Percentiles rank a stretch among this genome's conserved stretches.
Evolutionary conservation across 2,113 vertebrate genomes (phyloP).

Genomic region (Ramphastos sulfuratus): DNA sequence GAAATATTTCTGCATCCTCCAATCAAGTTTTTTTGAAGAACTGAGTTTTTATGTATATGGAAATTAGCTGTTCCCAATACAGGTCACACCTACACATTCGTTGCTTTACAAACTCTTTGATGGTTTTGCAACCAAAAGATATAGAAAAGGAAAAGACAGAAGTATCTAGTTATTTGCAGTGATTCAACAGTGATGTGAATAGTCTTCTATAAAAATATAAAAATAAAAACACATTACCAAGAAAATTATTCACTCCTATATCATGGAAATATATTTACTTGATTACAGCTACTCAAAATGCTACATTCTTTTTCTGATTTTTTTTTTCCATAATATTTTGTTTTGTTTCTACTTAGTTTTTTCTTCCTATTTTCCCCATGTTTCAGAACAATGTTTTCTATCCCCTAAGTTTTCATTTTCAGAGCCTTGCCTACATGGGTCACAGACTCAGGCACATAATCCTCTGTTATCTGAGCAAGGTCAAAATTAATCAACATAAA

Average conservation of each 20-base stretch:
- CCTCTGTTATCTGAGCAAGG: not conserved
- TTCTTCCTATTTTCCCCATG: not conserved
- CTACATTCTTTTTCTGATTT: not conserved
- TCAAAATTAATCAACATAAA: constrained; percentile 45
- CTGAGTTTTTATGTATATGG: fast-evolving
- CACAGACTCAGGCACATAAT: not conserved
- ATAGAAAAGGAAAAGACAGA: not conserved
- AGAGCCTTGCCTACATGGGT: not conserved
- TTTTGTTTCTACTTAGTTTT: not conserved
- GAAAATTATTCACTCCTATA: not conserved
- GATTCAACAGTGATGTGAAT: not conserved
- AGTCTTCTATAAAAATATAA: not conserved
- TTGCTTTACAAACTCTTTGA: not conserved
- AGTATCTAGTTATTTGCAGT: not conserved
- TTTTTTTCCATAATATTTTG: not conserved
- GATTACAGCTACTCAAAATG: not conserved
- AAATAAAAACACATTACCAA: not conserved
- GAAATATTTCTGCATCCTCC: not conserved
- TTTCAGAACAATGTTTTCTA: not conserved
- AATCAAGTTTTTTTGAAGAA: not conserved
- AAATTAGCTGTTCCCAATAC: not conserved
- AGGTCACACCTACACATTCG: not conserved
- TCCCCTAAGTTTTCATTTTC: not conserved
- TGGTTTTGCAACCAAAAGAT: not conserved
- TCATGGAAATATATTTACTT: not conserved